Base-by-base conservation (phyloP, 2,888 invertebrate genomes). In the Thecocarcelia acutangulata region DNA sequence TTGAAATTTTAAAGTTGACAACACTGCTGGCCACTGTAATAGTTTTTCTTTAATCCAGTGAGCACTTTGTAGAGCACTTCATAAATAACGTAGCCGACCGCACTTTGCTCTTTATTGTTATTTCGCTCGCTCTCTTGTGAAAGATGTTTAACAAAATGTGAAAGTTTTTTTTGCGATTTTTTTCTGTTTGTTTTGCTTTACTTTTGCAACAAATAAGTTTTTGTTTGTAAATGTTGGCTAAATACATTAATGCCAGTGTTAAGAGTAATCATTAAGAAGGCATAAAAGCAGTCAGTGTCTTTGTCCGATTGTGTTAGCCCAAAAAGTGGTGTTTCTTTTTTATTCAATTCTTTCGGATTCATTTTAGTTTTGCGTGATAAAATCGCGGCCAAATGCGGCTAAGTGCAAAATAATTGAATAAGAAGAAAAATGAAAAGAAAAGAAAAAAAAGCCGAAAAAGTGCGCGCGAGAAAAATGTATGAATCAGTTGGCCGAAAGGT, bases 401-500 rank as follows among this genome's bases (percentile, higher is more conserved):
- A 48, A 52, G 19, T 59, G 69, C 40, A 61, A 21, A 46, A 58
- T 37, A 72, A 48, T 54, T 11, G n/a, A 37, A 12, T 40, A 56
- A 58, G 33, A 58, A 42, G 56, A 50, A 40, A 24, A 24, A 24
- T 5, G 5, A 24, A 24, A 2, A 24, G 5, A 24, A 24, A 24
- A 3, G 24, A 3, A 24, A 24, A 33, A 33, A 12, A 17, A 58
- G 19, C 5, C 46, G 24, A 64, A 42, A 56, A 72, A 64, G 73
- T 63, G 73, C 46, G 77, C 78, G 54, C 58, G 44, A 69, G 37
- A n/a, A 59, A 46, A 75, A 70, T 77, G 46, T 42, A 72, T 78
- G 82, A 82, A 75, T 78, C 82, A 82, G 78, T 70, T 75, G 42
- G 66, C 33, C 69, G 64, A 66, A 77, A 82, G 77, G 74, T 82